Base-by-base conservation (phyloP, 2,888 invertebrate genomes). In the Tipula confusa region DNA sequence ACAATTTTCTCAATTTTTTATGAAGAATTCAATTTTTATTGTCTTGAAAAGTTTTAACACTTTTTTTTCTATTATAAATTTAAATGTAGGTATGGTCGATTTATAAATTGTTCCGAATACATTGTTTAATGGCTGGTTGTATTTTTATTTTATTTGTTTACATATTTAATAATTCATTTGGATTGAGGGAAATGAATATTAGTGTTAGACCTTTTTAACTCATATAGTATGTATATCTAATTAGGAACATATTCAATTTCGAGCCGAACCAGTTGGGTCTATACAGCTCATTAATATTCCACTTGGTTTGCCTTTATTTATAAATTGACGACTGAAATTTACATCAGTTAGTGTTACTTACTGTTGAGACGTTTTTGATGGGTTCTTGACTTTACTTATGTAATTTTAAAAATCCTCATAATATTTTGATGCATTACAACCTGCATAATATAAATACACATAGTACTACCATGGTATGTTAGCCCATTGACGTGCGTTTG, bases 1-100 rank as follows among this genome's bases (percentile, higher is more conserved):
- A 64, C 64, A 64, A 64, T 64, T 64, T 64, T 64, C 64, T 64
- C 11, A 64, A 64, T 64, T 64, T 64, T 64, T 24, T 64, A 64
- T 64, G 4, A 64, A 64, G 64, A 64, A 64, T 64, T 64, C 64
- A 64, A 64, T 43, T 43, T 43, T 43, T 43, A 64, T 64, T 64
- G 64, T 24, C 24, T 64, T 43, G 6, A 4, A 43, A 43, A 43
- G 43, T 43, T 43, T 43, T 43, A 24, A 64, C 64, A n/a, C 64
- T 11, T 43, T 15, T 15, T 43, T 64, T 64, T 24, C 7, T 64
- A 64, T 64, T 64, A 2, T 1, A 64, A 64, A 64, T 64, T 64
- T 64, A 24, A 64, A 64, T 64, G 24, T n/a, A n/a, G n/a, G n/a
- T 18, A 43, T 43, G 15, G 43, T 43, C 43, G 43, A 7, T 64